A percentile compares a stretch with the other conserved stretches of the same genome.
Conservation (phyloP, 2,888 invertebrate genomes). For the Spilarctia lutea region DNA sequence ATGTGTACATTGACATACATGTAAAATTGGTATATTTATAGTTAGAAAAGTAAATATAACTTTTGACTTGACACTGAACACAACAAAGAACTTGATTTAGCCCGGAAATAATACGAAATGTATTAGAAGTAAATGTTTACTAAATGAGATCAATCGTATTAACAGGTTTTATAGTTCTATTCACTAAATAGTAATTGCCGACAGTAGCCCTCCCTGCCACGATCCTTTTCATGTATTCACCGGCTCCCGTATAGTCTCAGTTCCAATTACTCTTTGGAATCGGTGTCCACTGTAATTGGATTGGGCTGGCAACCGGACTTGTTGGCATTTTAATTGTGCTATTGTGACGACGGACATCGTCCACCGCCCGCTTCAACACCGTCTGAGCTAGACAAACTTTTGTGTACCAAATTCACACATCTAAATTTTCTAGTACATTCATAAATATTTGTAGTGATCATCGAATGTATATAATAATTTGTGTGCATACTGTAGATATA, state of each 20-base stretch:
- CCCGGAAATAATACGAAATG: background rate
- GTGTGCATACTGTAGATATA: background rate
- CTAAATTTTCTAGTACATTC: conserved; percentile 54
- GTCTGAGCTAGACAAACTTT: conserved; percentile 75
- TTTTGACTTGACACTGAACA: no score
- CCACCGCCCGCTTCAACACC: conserved; percentile 69
- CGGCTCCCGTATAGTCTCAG: conserved; percentile 74
- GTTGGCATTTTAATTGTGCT: conserved; percentile 87
- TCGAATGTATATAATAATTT: conserved; percentile 1
- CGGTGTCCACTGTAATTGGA: conserved; percentile 86
- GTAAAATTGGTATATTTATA: background rate
- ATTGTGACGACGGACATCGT: conserved; percentile 83
- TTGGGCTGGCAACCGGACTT: conserved; percentile 84
- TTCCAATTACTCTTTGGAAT: conserved; percentile 86
- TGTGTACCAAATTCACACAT: conserved; percentile 63
- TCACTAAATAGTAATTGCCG: conserved; percentile 59
- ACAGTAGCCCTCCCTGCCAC: conserved; percentile 60
- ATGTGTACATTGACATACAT: background rate
- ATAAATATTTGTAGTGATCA: conserved; percentile 25
- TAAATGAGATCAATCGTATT: background rate
- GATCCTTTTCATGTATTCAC: conserved; percentile 73
- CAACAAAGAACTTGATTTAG: background rate
- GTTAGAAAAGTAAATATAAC: background rate
- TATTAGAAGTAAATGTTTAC: background rate
- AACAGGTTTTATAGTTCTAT: conserved; percentile 36